These are phyloP conservation scores for Andrena marginata DNA, from an alignment of 2,888 invertebrate genomes.

Conservation along the genomic window DNA sequence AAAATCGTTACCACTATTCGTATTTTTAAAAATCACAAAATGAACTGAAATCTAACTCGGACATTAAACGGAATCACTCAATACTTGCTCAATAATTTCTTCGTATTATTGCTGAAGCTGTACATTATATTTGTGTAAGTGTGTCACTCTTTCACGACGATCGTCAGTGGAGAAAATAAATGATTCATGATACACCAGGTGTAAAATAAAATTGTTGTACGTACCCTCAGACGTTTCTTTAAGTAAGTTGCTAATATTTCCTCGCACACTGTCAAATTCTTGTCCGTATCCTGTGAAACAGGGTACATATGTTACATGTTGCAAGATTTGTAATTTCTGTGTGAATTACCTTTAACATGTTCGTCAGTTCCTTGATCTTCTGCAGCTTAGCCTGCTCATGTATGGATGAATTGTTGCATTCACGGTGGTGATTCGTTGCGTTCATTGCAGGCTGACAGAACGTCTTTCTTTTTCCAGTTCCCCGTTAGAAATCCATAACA, in stretches of 20 bases:
- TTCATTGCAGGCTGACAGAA: constrained; percentile 52
- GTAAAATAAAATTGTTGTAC: constrained; percentile 40
- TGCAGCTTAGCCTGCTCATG: constrained; percentile 66
- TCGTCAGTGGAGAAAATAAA: constrained; percentile 21
- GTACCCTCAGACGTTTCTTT: constrained; percentile 75
- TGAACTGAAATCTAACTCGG: background rate
- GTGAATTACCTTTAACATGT: constrained; percentile 71
- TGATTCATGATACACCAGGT: background rate
- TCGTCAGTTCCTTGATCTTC: constrained; percentile 74
- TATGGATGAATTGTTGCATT: constrained; percentile 40
- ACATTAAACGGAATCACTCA: background rate
- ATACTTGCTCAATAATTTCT: background rate
- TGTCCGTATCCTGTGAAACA: constrained; percentile 75
- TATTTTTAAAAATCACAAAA: background rate
- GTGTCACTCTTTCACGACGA: background rate
- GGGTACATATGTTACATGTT: background rate
- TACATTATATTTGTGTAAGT: constrained; percentile 1
- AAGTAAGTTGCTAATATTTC: constrained; percentile 76
- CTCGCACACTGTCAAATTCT: constrained; percentile 78
- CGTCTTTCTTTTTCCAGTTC: constrained; percentile 14
- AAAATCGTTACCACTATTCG: background rate
- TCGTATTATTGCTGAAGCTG: background rate
- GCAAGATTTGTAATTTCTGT: background rate
- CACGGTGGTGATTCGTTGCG: constrained; percentile 25
- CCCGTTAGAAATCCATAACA: constrained; percentile 56